Evolutionary conservation across 2,113 vertebrate species (phyloP).

Genomic region (Jaculus jaculus): DNA sequence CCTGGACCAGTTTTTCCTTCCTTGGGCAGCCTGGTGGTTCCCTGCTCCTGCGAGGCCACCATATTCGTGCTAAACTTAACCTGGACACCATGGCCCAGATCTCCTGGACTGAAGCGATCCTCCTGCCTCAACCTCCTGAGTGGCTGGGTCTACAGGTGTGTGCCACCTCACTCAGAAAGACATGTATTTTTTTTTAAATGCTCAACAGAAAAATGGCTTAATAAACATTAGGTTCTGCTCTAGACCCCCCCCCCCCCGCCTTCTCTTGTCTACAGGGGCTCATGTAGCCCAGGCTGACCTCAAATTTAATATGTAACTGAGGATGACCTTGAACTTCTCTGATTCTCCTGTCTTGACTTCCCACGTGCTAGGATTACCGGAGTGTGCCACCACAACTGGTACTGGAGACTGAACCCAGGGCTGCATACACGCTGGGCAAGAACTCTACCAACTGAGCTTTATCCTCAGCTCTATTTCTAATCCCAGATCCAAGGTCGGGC

Average conservation of each 20-base stretch:
- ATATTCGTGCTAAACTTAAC: no score
- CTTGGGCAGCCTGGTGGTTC: no score
- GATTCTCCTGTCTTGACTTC: neutral
- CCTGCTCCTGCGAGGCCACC: no score
- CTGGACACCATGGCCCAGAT: no score
- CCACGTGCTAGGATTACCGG: neutral
- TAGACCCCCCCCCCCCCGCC: neutral
- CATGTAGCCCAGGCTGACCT: neutral
- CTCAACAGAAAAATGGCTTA: neutral
- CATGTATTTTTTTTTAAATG: neutral
- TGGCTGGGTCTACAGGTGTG: no score
- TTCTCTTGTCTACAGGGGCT: neutral
- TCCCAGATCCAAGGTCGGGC: neutral
- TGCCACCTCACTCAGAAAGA: no score
- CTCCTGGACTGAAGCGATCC: no score
- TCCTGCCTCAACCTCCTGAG: no score
- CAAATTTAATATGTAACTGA: neutral
- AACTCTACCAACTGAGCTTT: neutral
- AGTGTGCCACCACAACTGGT: neutral
- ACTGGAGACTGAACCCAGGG: neutral
- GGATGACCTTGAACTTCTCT: neutral
- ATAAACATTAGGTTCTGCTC: neutral
- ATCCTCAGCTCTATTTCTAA: neutral
- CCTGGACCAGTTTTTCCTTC: no score
- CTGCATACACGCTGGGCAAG: neutral